A percentile compares a stretch with the other conserved stretches of the same genome.
These are phyloP conservation scores for Nannoperca australis DNA, from an alignment of 2,797 vertebrate genomes.

Conservation along the genomic window DNA sequence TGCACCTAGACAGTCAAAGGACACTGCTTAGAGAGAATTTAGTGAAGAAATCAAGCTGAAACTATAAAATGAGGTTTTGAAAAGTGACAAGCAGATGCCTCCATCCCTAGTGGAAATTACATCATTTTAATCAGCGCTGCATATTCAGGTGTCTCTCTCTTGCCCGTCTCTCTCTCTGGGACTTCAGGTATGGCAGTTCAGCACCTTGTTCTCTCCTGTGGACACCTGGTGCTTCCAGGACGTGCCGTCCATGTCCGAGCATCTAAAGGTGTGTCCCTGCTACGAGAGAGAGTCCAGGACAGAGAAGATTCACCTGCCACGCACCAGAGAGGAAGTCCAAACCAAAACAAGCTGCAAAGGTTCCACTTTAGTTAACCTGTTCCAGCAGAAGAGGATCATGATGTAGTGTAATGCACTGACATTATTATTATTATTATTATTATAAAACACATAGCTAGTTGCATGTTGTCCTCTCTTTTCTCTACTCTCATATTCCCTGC, in stretches of 20 bases:
- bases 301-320: slow-evolving; percentile 86
- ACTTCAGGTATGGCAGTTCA: slow-evolving; percentile 95
- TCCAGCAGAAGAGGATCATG: slow-evolving; percentile 68
- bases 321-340: slow-evolving; percentile 70
- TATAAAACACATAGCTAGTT: background rate
- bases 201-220: slow-evolving; percentile 92
- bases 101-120: no score
- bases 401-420: slow-evolving; percentile 46
- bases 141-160: background rate
- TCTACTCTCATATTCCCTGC: background rate
- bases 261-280: slow-evolving; percentile 91
- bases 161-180: slow-evolving; percentile 5
- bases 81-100: background rate
- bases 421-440: no score
- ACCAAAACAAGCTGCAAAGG: slow-evolving; percentile 50
- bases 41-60: slow-evolving; percentile 4
- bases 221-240: slow-evolving; percentile 88
- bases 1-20: background rate
- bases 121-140: background rate
- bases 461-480: background rate
- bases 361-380: slow-evolving; percentile 82
- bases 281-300: slow-evolving; percentile 86
- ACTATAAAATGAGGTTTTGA: background rate
- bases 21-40: background rate
- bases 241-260: slow-evolving; percentile 87